A percentile compares a stretch with the other conserved stretches of the same genome.
These are phyloP conservation scores for Hyperoplus lanceolatus DNA, from an alignment of 2,797 vertebrate genomes.

Conservation along the genomic window DNA sequence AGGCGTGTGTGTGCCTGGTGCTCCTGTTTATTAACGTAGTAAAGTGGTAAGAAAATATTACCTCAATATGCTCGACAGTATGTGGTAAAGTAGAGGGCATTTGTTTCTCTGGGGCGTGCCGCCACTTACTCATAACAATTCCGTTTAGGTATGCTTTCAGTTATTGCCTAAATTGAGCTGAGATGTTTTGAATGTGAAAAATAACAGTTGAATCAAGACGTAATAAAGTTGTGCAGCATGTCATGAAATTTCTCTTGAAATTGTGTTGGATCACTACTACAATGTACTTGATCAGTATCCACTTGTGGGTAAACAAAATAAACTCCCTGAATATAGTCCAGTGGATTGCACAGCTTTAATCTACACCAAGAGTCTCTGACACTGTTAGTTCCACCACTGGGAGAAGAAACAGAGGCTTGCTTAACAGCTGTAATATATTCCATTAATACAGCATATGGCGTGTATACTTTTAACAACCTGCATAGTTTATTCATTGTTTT, in stretches of 20 bases:
- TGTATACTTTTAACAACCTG: constrained; percentile 19
- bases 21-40: constrained; percentile 34
- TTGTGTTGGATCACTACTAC: neutral
- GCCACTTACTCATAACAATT: constrained; percentile 4
- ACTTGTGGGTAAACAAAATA: constrained; percentile 7
- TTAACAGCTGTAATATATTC: neutral
- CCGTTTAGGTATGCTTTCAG: neutral
- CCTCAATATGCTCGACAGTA: constrained; percentile 19
- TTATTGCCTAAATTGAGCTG: constrained; percentile 1
- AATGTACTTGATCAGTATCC: constrained; percentile 9
- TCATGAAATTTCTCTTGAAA: constrained; percentile 4
- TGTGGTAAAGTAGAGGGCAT: constrained; percentile 27
- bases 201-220: neutral
- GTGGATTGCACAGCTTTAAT: constrained; percentile 29
- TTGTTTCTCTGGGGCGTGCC: constrained; percentile 1
- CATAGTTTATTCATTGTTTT: constrained; percentile 24
- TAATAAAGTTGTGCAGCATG: neutral
- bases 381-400: constrained; percentile 12
- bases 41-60: constrained; percentile 5
- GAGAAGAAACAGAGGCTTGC: neutral
- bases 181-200: constrained; percentile 3
- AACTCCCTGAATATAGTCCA: neutral
- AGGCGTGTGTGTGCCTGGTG: constrained; percentile 3
- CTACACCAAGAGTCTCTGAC: neutral
- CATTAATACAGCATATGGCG: neutral